Evolutionary conservation across 2,113 vertebrate genomes (phyloP).

Genomic region (Gracilinanus agilis): DNA sequence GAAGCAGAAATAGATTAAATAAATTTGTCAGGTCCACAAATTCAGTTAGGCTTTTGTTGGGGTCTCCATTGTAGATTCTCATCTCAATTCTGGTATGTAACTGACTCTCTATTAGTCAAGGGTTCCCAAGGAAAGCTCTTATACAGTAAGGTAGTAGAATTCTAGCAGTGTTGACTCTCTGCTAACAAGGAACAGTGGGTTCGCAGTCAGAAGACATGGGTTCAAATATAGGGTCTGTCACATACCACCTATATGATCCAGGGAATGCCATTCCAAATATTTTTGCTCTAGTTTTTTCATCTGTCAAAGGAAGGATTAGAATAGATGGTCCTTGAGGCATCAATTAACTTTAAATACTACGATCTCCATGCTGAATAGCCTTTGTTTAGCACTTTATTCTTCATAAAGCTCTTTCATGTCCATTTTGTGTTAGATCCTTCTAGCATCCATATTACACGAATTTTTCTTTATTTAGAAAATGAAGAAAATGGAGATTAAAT

Average conservation of each 20-base stretch:
- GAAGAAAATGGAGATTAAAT: background rate
- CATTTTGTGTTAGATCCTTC: background rate
- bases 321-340: background rate
- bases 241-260: background rate
- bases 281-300: background rate
- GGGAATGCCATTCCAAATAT: background rate
- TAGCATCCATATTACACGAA: background rate
- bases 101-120: background rate
- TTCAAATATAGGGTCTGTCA: background rate
- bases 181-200: background rate
- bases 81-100: background rate
- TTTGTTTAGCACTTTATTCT: background rate
- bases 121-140: background rate
- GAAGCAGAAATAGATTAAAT: background rate
- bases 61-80: background rate
- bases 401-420: background rate
- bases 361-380: background rate
- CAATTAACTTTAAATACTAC: background rate
- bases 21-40: background rate
- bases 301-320: background rate
- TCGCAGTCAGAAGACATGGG: background rate
- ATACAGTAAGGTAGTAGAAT: background rate
- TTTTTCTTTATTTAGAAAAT: background rate
- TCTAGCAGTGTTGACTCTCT: accelerated
- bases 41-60: background rate